phyloP scores from a whole-genome alignment of 2,113 vertebrate genomes.

The Anser cygnoides region DNA sequence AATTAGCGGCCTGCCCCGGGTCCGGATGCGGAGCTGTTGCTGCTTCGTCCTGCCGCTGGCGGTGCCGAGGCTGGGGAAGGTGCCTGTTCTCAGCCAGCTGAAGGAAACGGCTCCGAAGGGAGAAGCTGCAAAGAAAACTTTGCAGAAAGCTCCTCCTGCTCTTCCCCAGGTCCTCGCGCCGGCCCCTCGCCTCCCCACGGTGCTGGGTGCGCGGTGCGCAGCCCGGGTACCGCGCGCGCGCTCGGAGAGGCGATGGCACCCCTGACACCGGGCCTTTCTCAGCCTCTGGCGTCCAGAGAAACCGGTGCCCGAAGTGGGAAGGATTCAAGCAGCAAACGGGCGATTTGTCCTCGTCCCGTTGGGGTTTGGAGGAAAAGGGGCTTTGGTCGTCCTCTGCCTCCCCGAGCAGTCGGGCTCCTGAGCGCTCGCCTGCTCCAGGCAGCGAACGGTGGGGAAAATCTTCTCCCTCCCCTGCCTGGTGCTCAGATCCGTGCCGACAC shows the following conservation, averaged over 20 bases:
- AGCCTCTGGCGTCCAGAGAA: no score
- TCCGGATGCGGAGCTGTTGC: not conserved
- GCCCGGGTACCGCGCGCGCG: not conserved
- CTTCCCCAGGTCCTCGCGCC: accelerated
- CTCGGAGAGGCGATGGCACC: no score
- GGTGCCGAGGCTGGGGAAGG: not conserved
- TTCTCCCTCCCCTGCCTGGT: not conserved
- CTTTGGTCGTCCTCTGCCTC: not conserved
- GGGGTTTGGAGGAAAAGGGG: not conserved
- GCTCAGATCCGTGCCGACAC: not conserved
- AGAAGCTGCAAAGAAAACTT: not conserved
- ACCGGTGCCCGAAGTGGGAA: no score
- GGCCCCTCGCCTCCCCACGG: accelerated
- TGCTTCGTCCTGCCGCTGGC: not conserved
- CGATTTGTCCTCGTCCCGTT: not conserved
- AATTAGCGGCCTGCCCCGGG: conserved; percentile 15
- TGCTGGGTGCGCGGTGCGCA: accelerated
- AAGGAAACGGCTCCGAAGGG: not conserved
- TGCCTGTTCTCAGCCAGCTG: not conserved
- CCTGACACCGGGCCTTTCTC: no score
- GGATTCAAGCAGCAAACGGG: not conserved
- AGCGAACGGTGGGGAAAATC: not conserved
- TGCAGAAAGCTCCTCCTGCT: not conserved
- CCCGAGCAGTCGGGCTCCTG: not conserved
- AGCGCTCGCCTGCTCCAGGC: not conserved